Conservation (phyloP, 2,888 invertebrate genomes). For the Apomyelois bistriatella region DNA sequence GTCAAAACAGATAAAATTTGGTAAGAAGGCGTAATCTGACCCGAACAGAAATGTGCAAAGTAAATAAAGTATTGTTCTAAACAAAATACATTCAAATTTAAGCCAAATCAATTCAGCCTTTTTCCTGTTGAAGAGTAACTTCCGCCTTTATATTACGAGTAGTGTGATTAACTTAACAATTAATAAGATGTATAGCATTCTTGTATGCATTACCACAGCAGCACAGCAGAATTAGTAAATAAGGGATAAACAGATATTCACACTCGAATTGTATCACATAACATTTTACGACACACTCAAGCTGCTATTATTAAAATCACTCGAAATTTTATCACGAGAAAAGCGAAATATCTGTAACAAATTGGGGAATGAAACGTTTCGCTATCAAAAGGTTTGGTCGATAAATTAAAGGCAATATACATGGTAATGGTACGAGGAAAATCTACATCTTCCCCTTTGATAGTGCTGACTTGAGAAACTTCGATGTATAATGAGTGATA, state of each 20-base stretch:
- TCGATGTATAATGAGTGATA: background rate
- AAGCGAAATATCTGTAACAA: conserved; percentile 34
- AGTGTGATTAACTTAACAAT: too few relatives aligned
- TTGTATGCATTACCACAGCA: too few relatives aligned
- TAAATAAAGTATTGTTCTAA: too few relatives aligned
- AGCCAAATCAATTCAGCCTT: too few relatives aligned
- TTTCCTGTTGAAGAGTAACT: too few relatives aligned
- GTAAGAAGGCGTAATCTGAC: too few relatives aligned
- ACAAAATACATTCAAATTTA: too few relatives aligned
- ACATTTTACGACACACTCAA: conserved; percentile 9
- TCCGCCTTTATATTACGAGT: too few relatives aligned
- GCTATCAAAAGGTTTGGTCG: conserved; percentile 54
- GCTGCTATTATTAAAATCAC: conserved; percentile 8
- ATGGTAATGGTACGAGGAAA: conserved; percentile 69
- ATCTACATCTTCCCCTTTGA: conserved; percentile 64
- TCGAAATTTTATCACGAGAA: background rate
- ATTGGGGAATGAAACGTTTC: conserved; percentile 52
- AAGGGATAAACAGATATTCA: background rate
- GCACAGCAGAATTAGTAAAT: too few relatives aligned
- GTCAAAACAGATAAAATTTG: too few relatives aligned
- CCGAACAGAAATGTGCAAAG: too few relatives aligned
- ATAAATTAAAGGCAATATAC: conserved; percentile 71
- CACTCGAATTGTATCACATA: background rate
- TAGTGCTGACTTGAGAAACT: conserved; percentile 30
- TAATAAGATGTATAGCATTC: too few relatives aligned